Conservation (phyloP, 2,113 vertebrate species). For the Rhipidura dahli region DNA sequence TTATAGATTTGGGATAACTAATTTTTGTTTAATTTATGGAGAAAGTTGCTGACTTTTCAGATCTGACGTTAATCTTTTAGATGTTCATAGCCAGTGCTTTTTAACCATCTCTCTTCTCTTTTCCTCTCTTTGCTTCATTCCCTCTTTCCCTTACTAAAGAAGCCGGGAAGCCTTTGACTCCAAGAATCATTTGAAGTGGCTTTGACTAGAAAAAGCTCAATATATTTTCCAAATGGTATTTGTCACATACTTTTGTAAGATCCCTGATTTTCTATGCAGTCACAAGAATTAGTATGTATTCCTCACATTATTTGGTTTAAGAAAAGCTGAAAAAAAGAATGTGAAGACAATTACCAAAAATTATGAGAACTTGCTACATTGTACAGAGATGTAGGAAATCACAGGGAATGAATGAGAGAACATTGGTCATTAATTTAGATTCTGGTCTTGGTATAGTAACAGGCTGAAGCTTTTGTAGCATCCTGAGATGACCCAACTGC, state of each 20-base stretch:
- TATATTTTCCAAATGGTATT: background rate
- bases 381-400: background rate
- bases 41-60: background rate
- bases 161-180: background rate
- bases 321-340: background rate
- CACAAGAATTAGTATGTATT: background rate
- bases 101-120: background rate
- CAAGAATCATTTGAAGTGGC: background rate
- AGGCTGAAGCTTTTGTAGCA: background rate
- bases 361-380: background rate
- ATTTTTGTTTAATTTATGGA: background rate
- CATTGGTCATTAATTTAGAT: background rate
- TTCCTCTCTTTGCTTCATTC: background rate
- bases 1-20: background rate
- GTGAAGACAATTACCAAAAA: background rate
- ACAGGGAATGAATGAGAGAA: background rate
- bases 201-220: background rate
- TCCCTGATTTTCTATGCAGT: background rate
- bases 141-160: background rate
- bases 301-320: background rate
- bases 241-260: background rate
- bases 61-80: background rate
- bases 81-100: background rate
- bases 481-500: background rate
- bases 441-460: background rate